Percentiles rank a stretch among this genome's conserved stretches.
Conservation (phyloP, 2,797 vertebrate genomes). For the Takifugu ocellatus region DNA sequence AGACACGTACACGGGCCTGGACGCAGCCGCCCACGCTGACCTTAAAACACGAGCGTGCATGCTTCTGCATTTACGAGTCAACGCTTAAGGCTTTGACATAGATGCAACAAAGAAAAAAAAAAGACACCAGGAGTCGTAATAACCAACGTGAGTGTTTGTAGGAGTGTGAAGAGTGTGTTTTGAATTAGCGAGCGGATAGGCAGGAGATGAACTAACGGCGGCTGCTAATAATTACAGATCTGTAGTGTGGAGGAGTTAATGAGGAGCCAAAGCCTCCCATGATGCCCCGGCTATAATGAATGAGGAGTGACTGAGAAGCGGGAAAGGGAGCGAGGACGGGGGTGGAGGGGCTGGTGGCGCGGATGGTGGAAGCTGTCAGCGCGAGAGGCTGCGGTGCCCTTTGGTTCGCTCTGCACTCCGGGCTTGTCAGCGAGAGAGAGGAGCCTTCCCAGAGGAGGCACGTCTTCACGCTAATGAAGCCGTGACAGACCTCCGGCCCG, state of each 20-base stretch:
- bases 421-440: conserved; percentile 72
- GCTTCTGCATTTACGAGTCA: conserved; percentile 6
- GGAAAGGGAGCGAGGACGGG: conserved; percentile 23
- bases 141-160: conserved; percentile 54
- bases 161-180: conserved; percentile 62
- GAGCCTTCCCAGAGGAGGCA: conserved; percentile 68
- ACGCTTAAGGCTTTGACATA: conserved; percentile 1
- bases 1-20: neutral
- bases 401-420: conserved; percentile 69
- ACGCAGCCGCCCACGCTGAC: conserved; percentile 9
- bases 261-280: conserved; percentile 73
- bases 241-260: conserved; percentile 73
- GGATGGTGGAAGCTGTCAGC: conserved; percentile 64
- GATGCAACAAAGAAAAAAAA: conserved; percentile 14
- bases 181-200: conserved; percentile 66
- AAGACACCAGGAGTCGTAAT: conserved; percentile 49
- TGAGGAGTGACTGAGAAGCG: conserved; percentile 50
- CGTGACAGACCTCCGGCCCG: conserved; percentile 66
- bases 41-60: neutral
- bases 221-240: conserved; percentile 77
- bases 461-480: conserved; percentile 75
- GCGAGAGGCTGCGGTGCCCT: conserved; percentile 70
- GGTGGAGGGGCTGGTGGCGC: conserved; percentile 8
- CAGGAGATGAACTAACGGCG: conserved; percentile 69
- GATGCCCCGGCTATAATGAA: conserved; percentile 74